A percentile compares a stretch with the other conserved stretches of the same genome.
These are phyloP conservation scores for Drosophila villosipedis DNA, from an alignment of 2,888 invertebrate genomes.

Conservation along the genomic window DNA sequence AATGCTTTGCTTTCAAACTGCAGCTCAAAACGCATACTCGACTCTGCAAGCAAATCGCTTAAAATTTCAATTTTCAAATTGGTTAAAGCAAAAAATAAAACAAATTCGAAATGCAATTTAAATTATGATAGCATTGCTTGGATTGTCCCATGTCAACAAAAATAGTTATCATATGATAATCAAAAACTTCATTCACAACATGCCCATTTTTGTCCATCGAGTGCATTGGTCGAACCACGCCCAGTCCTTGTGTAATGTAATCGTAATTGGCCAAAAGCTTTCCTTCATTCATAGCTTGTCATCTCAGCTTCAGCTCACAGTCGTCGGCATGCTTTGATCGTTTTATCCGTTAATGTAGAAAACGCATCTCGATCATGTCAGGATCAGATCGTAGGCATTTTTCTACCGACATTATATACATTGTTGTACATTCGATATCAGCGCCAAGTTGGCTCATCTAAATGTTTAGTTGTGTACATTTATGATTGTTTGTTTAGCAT, in stretches of 20 bases:
- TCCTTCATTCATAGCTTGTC: slow-evolving; percentile 26
- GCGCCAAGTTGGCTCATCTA: slow-evolving; percentile 46
- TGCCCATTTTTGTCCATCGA: slow-evolving; percentile 34
- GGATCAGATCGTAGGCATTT: slow-evolving; percentile 7
- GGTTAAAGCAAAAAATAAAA: slow-evolving; percentile 5
- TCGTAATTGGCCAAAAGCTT: slow-evolving; percentile 37
- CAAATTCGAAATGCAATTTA: slow-evolving; percentile 15
- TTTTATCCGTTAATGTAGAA: slow-evolving; percentile 45
- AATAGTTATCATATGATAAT: slow-evolving; percentile 17
- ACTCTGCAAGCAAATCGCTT: slow-evolving; percentile 33
- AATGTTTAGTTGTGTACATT: slow-evolving; percentile 38
- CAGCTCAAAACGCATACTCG: slow-evolving; percentile 28
- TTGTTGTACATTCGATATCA: slow-evolving; percentile 54
- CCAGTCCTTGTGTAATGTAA: slow-evolving; percentile 22
- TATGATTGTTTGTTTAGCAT: slow-evolving; percentile 47
- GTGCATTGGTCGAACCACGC: slow-evolving; percentile 46
- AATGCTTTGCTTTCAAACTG: slow-evolving; percentile 39
- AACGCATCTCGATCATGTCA: slow-evolving; percentile 34
- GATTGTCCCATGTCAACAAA: slow-evolving; percentile 11
- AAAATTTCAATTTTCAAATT: slow-evolving; percentile 10
- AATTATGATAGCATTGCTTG: slow-evolving; percentile 32
- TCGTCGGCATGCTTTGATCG: slow-evolving; percentile 68
- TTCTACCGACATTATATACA: slow-evolving; percentile 40
- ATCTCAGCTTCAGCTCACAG: slow-evolving; percentile 29
- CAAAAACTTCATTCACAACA: slow-evolving; percentile 48